These are phyloP conservation scores for Bubalus kerabau DNA, from an alignment of 2,113 vertebrate species.

Conservation along the genomic window DNA sequence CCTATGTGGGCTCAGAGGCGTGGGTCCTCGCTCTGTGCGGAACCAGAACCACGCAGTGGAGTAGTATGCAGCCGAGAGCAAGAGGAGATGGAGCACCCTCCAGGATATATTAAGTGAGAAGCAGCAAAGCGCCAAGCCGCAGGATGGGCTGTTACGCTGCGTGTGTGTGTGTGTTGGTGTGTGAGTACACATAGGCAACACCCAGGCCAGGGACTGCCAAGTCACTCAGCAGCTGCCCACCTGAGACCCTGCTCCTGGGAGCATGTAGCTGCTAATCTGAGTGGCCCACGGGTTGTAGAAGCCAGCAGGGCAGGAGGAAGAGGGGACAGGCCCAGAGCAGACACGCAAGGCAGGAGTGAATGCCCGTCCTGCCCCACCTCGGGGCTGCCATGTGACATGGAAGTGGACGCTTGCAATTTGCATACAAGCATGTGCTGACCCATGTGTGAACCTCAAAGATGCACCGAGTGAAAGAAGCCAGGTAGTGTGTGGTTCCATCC, in stretches of 20 bases:
- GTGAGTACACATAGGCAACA: accelerated
- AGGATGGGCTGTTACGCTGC: accelerated
- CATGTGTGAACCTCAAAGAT: accelerated
- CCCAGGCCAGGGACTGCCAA: neutral
- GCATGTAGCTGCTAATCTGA: neutral
- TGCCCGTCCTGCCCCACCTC: accelerated
- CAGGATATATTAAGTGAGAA: neutral
- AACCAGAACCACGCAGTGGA: neutral
- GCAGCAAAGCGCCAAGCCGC: accelerated
- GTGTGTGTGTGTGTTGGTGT: accelerated
- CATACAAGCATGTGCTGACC: accelerated
- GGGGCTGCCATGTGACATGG: accelerated
- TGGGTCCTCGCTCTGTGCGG: neutral
- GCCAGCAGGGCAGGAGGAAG: neutral
- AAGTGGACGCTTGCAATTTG: accelerated
- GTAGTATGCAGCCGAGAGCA: accelerated
- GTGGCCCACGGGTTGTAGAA: accelerated
- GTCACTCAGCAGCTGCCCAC: accelerated
- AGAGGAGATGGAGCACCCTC: neutral
- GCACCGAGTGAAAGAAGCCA: accelerated
- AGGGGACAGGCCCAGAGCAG: neutral
- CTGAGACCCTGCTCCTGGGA: neutral
- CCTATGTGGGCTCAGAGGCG: neutral
- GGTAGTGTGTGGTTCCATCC: accelerated
- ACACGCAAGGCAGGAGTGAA: accelerated